These are phyloP conservation scores for Philotrypesis tridentata DNA, from an alignment of 1,140 invertebrate species.

Conservation along the genomic window DNA sequence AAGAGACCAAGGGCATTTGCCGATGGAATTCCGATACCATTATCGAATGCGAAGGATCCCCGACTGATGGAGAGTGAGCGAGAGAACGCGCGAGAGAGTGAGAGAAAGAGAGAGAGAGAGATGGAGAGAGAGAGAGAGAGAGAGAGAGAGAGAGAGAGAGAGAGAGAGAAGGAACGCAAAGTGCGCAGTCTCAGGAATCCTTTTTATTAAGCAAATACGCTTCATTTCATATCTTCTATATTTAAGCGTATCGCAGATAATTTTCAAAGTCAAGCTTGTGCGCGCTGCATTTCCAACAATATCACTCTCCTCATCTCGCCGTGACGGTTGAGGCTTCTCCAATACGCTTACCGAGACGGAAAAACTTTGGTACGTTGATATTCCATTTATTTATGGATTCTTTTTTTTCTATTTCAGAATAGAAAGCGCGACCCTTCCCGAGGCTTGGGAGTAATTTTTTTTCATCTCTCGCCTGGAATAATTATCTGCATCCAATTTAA, in stretches of 20 bases:
- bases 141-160: too few species aligned
- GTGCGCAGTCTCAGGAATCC: constrained; percentile 6
- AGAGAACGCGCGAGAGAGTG: too few species aligned
- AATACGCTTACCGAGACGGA: too few species aligned
- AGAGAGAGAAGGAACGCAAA: constrained; percentile 6
- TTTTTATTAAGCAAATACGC: constrained; percentile 3
- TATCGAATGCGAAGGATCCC: constrained; percentile 48
- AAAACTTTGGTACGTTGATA: background rate
- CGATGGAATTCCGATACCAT: constrained; percentile 57
- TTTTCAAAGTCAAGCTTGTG: background rate
- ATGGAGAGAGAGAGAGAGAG: too few species aligned
- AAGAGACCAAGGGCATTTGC: constrained; percentile 30
- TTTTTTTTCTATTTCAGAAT: too few species aligned
- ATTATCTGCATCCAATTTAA: background rate
- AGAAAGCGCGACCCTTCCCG: too few species aligned
- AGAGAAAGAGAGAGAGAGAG: too few species aligned
- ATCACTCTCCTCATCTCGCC: background rate
- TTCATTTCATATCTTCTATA: constrained; percentile 14
- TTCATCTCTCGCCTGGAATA: background rate
- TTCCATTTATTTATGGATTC: too few species aligned
- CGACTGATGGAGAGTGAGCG: constrained; percentile 9
- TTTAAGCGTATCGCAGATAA: background rate
- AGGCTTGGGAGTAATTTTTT: background rate
- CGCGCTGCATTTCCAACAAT: background rate
- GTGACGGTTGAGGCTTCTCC: too few species aligned